These are phyloP conservation scores for Athrips mouffetella DNA, from an alignment of 2,888 invertebrate genomes.

Conservation along the genomic window DNA sequence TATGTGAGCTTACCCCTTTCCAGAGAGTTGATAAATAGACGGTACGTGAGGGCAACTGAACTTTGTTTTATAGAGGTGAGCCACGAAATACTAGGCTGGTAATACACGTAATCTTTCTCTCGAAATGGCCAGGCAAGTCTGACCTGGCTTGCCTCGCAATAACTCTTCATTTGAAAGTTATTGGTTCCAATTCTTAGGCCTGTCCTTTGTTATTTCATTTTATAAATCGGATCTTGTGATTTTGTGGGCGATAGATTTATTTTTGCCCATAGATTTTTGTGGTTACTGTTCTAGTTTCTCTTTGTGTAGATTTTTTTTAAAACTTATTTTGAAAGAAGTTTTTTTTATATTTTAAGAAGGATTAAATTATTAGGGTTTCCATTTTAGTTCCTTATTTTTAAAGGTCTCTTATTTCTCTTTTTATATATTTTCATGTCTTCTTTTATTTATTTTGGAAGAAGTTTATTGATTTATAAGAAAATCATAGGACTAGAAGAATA, in stretches of 20 bases:
- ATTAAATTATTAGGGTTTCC: no score
- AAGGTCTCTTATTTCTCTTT: no score
- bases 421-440: no score
- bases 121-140: conserved; percentile 12
- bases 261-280: neutral
- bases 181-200: conserved; percentile 7
- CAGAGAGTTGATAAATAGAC: conserved; percentile 7
- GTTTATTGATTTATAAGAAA: no score
- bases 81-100: conserved; percentile 18
- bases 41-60: conserved; percentile 14
- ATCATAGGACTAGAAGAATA: no score
- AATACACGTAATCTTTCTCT: conserved; percentile 31
- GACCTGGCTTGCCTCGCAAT: conserved; percentile 8
- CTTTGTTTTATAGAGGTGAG: conserved; percentile 35
- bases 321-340: no score
- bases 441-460: no score
- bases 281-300: no score
- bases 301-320: no score
- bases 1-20: conserved; percentile 22
- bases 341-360: no score
- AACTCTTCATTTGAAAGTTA: conserved; percentile 11
- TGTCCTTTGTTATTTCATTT: neutral
- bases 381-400: no score
- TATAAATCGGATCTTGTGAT: neutral
- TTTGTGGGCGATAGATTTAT: neutral